phyloP scores from a whole-genome alignment of 2,797 vertebrate genomes.

The Thalassophryne amazonica region DNA sequence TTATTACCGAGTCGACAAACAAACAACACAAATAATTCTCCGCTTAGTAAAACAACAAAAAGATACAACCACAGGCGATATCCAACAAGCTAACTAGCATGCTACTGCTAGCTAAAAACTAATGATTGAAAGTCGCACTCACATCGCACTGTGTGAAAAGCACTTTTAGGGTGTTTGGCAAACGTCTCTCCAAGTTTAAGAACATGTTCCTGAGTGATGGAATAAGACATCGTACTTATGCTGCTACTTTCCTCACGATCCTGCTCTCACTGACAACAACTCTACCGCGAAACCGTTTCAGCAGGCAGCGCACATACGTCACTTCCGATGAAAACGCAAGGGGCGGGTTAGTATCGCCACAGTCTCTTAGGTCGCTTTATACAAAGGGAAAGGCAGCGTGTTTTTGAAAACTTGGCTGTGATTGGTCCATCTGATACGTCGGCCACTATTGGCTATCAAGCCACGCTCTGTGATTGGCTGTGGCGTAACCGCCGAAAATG shows the following conservation, averaged over 20 bases:
- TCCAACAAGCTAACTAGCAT: slow-evolving; percentile 53
- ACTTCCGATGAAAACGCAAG: too few relatives aligned
- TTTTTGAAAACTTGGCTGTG: too few relatives aligned
- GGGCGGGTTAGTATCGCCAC: too few relatives aligned
- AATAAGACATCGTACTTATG: slow-evolving; percentile 87
- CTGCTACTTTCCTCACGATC: slow-evolving; percentile 55
- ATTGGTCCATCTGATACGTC: too few relatives aligned
- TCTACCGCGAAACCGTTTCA: too few relatives aligned
- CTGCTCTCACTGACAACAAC: too few relatives aligned
- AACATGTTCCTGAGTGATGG: slow-evolving; percentile 86
- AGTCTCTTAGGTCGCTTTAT: too few relatives aligned
- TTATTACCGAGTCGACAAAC: background rate
- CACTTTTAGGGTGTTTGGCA: slow-evolving; percentile 90
- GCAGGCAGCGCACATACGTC: too few relatives aligned
- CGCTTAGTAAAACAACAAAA: background rate
- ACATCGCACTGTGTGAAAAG: slow-evolving; percentile 96
- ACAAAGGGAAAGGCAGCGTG: too few relatives aligned
- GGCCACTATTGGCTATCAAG: too few relatives aligned
- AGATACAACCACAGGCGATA: background rate
- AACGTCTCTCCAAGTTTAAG: slow-evolving; percentile 92
- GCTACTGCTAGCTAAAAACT: slow-evolving; percentile 26
- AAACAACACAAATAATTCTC: rapidly evolving
- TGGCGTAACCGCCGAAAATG: too few relatives aligned
- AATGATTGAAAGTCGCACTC: slow-evolving; percentile 66
- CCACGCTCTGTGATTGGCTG: too few relatives aligned